phyloP scores from a whole-genome alignment of 2,888 invertebrate genomes.

The Tribolium freemani region DNA sequence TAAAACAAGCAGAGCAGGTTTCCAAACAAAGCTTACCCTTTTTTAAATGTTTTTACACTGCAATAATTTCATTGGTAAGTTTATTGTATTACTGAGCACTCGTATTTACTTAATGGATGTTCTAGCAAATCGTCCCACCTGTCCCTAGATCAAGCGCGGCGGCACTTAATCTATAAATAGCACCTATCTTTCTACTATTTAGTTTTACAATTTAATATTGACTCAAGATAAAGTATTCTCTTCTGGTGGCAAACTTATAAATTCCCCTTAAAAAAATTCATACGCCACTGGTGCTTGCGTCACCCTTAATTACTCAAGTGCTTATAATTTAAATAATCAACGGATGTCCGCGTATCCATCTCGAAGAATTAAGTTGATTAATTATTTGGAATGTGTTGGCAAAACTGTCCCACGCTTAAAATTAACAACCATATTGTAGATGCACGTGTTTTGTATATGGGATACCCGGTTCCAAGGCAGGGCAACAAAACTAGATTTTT shows the following conservation, averaged over 20 bases:
- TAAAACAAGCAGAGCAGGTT: too few species aligned
- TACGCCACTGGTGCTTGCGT: conserved; percentile 4
- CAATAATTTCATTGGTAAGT: too few species aligned
- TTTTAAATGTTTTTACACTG: too few species aligned
- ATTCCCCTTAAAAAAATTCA: background rate
- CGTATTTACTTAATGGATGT: background rate
- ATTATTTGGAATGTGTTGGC: conserved; percentile 20
- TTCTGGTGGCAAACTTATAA: background rate
- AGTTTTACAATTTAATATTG: background rate
- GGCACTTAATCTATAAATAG: background rate
- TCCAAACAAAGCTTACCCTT: too few species aligned
- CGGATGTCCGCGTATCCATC: conserved; percentile 30
- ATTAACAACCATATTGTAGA: background rate
- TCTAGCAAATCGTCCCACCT: background rate
- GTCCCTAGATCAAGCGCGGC: background rate
- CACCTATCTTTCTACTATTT: background rate
- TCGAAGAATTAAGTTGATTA: conserved; percentile 21
- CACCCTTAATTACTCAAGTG: conserved; percentile 17
- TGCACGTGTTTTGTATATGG: background rate
- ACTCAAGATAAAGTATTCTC: background rate
- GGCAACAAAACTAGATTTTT: background rate
- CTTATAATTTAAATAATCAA: conserved; percentile 26
- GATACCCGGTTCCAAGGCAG: background rate
- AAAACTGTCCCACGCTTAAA: conserved; percentile 30
- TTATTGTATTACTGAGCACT: too few species aligned